Base-by-base conservation (phyloP, 2,797 vertebrate species). In the Alosa sapidissima region DNA sequence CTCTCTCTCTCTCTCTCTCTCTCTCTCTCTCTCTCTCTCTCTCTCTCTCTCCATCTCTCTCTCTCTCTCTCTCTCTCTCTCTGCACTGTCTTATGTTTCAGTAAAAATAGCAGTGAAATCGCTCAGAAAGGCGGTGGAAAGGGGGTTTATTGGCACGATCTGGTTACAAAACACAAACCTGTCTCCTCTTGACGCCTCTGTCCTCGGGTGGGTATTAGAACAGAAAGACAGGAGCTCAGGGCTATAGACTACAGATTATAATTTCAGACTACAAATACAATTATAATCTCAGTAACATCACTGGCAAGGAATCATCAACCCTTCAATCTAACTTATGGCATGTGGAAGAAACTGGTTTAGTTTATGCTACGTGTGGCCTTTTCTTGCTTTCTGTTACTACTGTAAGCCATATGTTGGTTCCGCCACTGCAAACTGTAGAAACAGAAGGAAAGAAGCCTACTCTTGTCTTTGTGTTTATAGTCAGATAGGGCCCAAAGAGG, bases 11-110 rank as follows among this genome's bases (percentile, higher is more conserved):
- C 28, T 75, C 68, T 75, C 28, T 33, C 62, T 68, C 2, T 68
- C 28, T 60, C 13, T 24, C 60, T 62, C 7, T 24, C 21, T 54
- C 28, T 68, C 65, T 11, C 28, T 68, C 36, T 75, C 33, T 19
- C 68, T 75, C 13, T 41, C 68, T 75, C 11, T 45, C 68, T 45
- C 33, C 75, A 68, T 19, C 33, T 75, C 68, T 45, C 68, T 45
- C 36, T 75, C 28, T 78, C 41, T 45, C 68, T 45, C 13, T 45
- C 21, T 28, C 10, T 24, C 21, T 14, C 10, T 6, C 36, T 36
- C 10, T 47, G n/a, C 48, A 16, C 21, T 62, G 13, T 62, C 33
- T 58, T 82, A 52, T 82, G 81, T 82, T 65, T 75, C 47, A 72
- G 62, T 75, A 49, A 65, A 47, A 84, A 45, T 41, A 78, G 49